phyloP scores from a whole-genome alignment of 2,888 invertebrate species.

The Nephrotoma guestfalica region DNA sequence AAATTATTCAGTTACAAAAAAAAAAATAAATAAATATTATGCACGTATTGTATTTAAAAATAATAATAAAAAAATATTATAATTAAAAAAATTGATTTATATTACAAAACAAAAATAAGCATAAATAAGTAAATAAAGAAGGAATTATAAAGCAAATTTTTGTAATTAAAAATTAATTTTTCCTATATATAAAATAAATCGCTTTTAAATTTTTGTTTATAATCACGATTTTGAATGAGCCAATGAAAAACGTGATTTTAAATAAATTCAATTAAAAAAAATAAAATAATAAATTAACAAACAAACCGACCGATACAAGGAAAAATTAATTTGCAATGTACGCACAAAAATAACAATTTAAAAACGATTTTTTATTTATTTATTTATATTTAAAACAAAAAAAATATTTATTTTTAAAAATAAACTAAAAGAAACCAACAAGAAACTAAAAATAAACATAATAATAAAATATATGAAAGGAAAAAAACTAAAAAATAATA shows the following conservation, averaged over 20 bases:
- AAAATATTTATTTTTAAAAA: neutral
- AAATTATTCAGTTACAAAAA: neutral
- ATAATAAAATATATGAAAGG: neutral
- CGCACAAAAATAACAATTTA: neutral
- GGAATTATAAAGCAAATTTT: neutral
- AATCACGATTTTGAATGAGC: conserved; percentile 9
- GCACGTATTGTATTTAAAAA: neutral
- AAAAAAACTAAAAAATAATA: neutral
- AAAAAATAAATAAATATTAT: neutral
- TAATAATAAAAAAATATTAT: neutral
- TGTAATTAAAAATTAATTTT: neutral
- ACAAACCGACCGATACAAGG: neutral
- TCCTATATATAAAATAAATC: neutral
- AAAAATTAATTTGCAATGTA: conserved; percentile 5
- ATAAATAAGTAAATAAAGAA: neutral
- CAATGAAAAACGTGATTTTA: conserved; percentile 8
- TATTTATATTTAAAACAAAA: neutral
- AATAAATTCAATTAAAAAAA: neutral
- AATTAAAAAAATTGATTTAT: neutral
- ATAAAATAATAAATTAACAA: neutral
- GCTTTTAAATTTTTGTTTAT: neutral
- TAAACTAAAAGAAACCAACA: neutral
- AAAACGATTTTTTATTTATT: neutral
- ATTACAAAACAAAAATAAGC: neutral
- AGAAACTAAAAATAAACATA: neutral